phyloP scores from a whole-genome alignment of 2,113 vertebrate species.

The Sylvia atricapilla region DNA sequence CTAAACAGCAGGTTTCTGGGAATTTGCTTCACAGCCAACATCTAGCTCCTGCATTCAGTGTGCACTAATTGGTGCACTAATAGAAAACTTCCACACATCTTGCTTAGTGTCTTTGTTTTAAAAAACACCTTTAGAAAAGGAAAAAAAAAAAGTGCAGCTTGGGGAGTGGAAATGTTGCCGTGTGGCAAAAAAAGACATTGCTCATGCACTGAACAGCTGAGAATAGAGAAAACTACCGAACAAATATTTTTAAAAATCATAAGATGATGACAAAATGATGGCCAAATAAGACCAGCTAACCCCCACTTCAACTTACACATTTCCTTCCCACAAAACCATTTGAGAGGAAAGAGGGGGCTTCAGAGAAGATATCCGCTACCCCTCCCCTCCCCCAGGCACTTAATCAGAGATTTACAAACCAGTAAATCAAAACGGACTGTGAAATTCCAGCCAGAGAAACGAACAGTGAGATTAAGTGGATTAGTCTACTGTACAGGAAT shows the following conservation, averaged over 20 bases:
- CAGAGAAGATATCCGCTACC: neutral
- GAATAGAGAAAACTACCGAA: neutral
- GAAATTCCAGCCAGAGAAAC: conserved; percentile 71
- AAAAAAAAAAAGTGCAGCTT: neutral
- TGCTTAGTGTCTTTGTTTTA: neutral
- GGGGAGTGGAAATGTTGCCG: neutral
- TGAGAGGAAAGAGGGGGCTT: conserved; percentile 3
- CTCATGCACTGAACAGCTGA: neutral
- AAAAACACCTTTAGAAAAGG: neutral
- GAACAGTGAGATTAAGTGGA: conserved; percentile 75
- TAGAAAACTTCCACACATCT: neutral
- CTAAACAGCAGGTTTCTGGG: neutral
- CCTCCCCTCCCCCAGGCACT: neutral
- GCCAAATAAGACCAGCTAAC: neutral
- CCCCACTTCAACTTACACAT: conserved; percentile 29
- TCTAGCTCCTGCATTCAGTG: neutral
- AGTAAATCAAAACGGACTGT: conserved; percentile 74
- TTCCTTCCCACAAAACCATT: conserved; percentile 36
- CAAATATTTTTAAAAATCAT: neutral
- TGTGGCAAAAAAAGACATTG: neutral
- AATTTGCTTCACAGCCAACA: neutral
- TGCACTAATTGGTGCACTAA: neutral
- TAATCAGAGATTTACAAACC: conserved; percentile 74
- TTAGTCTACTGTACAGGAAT: conserved; percentile 80
- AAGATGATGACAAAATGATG: neutral